Conservation (phyloP, 2,113 vertebrate genomes). For the Agapornis roseicollis region DNA sequence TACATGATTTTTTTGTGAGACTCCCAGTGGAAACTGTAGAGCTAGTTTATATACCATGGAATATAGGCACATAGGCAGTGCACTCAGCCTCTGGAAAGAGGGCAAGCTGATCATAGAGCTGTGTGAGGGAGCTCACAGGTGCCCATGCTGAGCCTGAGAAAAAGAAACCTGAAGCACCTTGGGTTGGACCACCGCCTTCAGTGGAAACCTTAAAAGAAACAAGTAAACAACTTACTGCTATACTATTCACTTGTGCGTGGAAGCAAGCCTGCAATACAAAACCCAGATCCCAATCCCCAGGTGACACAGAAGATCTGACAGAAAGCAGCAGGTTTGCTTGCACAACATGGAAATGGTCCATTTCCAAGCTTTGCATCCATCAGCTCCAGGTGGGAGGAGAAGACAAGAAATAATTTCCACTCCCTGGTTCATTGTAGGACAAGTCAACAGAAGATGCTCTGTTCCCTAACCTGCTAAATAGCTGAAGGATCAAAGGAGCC, state of each 20-base stretch:
- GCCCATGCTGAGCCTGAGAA: background rate
- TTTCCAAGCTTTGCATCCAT: background rate
- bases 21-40: background rate
- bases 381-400: background rate
- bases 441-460: background rate
- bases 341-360: background rate
- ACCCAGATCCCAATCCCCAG: background rate
- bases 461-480: constrained; percentile 22
- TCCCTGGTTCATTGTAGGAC: background rate
- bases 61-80: background rate
- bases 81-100: fast-evolving
- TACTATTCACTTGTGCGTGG: fast-evolving
- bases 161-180: background rate
- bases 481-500: background rate
- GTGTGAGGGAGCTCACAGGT: fast-evolving
- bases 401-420: background rate
- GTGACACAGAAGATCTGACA: background rate
- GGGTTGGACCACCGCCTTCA: background rate
- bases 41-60: background rate
- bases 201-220: background rate
- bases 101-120: background rate
- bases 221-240: background rate
- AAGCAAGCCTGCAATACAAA: background rate
- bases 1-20: background rate
- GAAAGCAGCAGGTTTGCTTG: background rate